Evolutionary conservation across 2,888 invertebrate species (phyloP).

Genomic region (Ophion ventricosus): DNA sequence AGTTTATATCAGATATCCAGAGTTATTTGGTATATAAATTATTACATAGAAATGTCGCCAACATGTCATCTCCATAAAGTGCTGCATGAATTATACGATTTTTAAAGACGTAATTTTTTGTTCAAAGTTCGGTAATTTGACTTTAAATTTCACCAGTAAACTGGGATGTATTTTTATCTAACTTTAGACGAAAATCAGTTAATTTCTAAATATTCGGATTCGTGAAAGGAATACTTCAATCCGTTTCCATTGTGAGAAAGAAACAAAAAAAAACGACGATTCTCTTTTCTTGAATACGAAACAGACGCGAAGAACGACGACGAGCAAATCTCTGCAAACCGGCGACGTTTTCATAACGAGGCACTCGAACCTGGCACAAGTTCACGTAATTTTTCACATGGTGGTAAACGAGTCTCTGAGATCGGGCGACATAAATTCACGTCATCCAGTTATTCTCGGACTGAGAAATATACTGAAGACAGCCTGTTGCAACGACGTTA

Average conservation of each 20-base stretch:
- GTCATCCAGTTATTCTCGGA: slow-evolving; percentile 97
- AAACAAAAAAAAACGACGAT: slow-evolving; percentile 13
- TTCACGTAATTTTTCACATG: slow-evolving; percentile 98
- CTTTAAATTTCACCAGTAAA: no score
- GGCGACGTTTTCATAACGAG: slow-evolving; percentile 94
- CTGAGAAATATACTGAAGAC: slow-evolving; percentile 97
- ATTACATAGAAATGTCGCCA: no score
- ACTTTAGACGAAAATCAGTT: no score
- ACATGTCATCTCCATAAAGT: no score
- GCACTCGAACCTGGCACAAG: slow-evolving; percentile 97
- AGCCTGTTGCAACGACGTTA: slow-evolving; percentile 97
- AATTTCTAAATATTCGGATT: no score
- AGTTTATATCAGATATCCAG: no score
- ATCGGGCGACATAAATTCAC: slow-evolving; percentile 94
- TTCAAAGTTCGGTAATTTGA: no score
- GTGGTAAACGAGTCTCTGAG: slow-evolving; percentile 92
- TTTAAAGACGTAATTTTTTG: no score
- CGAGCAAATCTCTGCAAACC: slow-evolving; percentile 88
- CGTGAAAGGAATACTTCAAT: background rate
- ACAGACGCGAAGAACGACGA: slow-evolving; percentile 82
- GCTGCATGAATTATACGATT: no score
- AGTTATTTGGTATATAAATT: no score
- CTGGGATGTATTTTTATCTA: no score
- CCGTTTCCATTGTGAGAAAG: background rate
- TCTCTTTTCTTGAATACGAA: background rate